phyloP scores from a whole-genome alignment of 2,113 vertebrate genomes.

The Solenodon paradoxus region DNA sequence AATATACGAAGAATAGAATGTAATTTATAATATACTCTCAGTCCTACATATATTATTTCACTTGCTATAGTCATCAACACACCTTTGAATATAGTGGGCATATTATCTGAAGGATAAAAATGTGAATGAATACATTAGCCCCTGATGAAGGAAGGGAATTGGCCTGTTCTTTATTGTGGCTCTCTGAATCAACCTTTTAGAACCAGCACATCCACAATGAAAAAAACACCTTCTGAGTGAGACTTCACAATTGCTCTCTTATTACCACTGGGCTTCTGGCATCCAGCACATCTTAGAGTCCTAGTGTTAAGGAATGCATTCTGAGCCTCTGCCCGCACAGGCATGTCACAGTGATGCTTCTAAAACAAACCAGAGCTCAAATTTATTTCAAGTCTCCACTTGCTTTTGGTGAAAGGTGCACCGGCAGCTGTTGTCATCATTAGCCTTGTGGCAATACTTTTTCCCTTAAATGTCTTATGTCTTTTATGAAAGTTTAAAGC shows the following conservation, averaged over 20 bases:
- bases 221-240: constrained; percentile 32
- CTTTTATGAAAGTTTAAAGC: constrained; percentile 84
- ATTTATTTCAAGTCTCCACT: constrained; percentile 87
- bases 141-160: constrained; percentile 3
- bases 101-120: background rate
- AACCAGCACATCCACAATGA: constrained; percentile 21
- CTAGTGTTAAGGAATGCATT: constrained; percentile 86
- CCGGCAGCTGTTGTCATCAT: constrained; percentile 89
- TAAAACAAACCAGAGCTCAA: constrained; percentile 84
- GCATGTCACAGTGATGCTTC: constrained; percentile 86
- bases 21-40: background rate
- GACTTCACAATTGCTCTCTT: constrained; percentile 43
- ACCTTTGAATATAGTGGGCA: background rate
- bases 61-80: background rate
- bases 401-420: constrained; percentile 84
- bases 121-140: background rate
- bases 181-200: background rate
- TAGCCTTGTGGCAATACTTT: constrained; percentile 88
- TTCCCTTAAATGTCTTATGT: constrained; percentile 85
- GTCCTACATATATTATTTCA: background rate
- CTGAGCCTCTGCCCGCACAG: constrained; percentile 83
- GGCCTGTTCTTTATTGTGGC: background rate
- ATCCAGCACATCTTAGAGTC: constrained; percentile 62
- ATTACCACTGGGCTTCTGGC: constrained; percentile 57
- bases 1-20: background rate